These are phyloP conservation scores for Ibycter americanus DNA, from an alignment of 2,797 vertebrate genomes.

Conservation along the genomic window DNA sequence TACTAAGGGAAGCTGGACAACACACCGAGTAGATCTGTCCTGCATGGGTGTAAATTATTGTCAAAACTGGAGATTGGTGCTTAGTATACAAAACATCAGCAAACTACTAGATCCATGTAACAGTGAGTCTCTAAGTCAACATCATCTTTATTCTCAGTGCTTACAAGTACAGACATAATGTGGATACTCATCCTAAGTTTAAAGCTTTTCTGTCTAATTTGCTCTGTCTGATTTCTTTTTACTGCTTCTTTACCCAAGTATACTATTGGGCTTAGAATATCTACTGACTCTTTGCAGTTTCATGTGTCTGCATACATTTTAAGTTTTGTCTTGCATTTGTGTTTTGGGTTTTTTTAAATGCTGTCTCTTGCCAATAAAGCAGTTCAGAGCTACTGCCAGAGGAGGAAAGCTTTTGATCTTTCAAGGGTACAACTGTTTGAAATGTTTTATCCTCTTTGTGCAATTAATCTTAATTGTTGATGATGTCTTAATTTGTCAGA, in stretches of 20 bases:
- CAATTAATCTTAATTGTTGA: constrained; percentile 37
- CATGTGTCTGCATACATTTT: neutral
- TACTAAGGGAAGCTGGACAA: neutral
- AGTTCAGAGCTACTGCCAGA: neutral
- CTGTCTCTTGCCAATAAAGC: neutral
- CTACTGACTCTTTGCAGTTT: neutral
- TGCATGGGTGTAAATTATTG: neutral
- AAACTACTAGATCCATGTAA: neutral
- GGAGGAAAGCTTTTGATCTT: constrained; percentile 29
- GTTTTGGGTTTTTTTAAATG: neutral
- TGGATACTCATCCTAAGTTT: neutral
- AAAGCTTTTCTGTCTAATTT: neutral
- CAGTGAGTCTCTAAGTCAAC: neutral
- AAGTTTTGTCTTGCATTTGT: neutral
- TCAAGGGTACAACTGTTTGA: neutral
- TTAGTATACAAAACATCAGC: neutral
- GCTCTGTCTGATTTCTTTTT: neutral
- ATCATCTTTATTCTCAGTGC: neutral
- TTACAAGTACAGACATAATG: neutral
- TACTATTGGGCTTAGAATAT: neutral
- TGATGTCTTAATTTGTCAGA: constrained; percentile 48
- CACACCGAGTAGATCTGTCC: neutral
- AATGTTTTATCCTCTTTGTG: constrained; percentile 21
- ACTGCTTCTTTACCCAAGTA: neutral
- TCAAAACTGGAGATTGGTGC: neutral